A percentile compares a stretch with the other conserved stretches of the same genome.
Conservation (phyloP, 2,888 invertebrate genomes). For the Leptopilina drosophilae region DNA sequence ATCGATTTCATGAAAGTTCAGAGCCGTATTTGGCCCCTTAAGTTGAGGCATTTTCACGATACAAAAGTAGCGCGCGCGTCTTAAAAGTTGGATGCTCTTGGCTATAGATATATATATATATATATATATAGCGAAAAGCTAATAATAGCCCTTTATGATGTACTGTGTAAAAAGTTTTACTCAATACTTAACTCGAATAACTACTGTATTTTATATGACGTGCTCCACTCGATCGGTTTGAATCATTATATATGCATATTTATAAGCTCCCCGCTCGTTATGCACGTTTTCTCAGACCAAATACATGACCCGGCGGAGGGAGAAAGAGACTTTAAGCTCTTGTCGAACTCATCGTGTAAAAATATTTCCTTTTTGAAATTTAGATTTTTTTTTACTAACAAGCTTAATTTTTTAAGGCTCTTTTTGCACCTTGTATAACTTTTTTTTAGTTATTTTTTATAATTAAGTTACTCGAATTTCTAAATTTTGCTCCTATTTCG, state of each 20-base stretch:
- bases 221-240: conserved; percentile 19
- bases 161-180: conserved; percentile 24
- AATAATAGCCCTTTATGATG: conserved; percentile 32
- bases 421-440: too few species aligned
- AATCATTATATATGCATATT: conserved; percentile 23
- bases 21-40: conserved; percentile 29
- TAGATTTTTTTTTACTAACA: too few species aligned
- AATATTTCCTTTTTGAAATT: too few species aligned
- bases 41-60: conserved; percentile 34
- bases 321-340: too few species aligned
- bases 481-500: too few species aligned
- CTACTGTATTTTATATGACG: background rate
- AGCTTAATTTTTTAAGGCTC: too few species aligned
- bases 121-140: background rate
- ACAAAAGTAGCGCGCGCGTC: conserved; percentile 20
- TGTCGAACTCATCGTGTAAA: too few species aligned
- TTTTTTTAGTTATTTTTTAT: too few species aligned
- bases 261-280: background rate
- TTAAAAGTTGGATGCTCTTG: conserved; percentile 30
- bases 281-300: too few species aligned
- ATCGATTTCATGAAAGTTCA: conserved; percentile 34
- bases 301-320: too few species aligned
- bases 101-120: conserved; percentile 12
- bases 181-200: conserved; percentile 30
- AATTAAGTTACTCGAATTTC: too few species aligned